Conservation (phyloP, 1,140 invertebrate species). For the Piezodorus guildinii region DNA sequence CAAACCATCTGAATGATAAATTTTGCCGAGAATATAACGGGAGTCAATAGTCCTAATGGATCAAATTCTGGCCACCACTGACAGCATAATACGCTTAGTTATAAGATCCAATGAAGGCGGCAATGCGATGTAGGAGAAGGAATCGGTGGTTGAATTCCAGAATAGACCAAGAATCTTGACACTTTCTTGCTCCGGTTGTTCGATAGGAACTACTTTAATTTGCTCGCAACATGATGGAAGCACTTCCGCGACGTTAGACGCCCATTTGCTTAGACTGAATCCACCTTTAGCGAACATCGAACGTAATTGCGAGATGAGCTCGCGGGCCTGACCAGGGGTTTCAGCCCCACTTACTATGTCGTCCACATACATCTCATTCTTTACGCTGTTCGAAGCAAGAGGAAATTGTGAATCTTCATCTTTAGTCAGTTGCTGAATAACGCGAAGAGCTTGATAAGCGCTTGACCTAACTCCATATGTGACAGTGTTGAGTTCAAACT, state of each 20-base stretch:
- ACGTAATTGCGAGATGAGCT: conserved; percentile 22
- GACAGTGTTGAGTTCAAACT: conserved; percentile 31
- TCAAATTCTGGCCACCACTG: conserved; percentile 33
- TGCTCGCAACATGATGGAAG: background rate
- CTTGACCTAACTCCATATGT: conserved; percentile 32
- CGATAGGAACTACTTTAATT: background rate
- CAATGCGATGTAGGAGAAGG: conserved; percentile 5
- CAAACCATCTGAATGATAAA: conserved; percentile 15
- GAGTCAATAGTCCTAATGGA: conserved; percentile 34
- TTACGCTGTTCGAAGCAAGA: conserved; percentile 27
- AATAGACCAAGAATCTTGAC: conserved; percentile 23
- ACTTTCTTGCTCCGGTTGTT: background rate
- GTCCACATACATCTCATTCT: conserved; percentile 37
- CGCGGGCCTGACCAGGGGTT: conserved; percentile 20
- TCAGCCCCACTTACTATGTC: conserved; percentile 34
- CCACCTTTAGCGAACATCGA: conserved; percentile 20
- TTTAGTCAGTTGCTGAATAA: conserved; percentile 30
- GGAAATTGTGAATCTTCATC: conserved; percentile 29
- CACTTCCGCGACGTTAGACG: background rate
- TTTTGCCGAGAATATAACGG: conserved; percentile 33
- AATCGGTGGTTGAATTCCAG: conserved; percentile 24
- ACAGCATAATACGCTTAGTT: conserved; percentile 31
- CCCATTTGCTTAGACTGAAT: conserved; percentile 26
- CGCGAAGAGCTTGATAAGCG: conserved; percentile 31
- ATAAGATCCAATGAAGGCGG: conserved; percentile 10